Base-by-base conservation (phyloP, 2,113 vertebrate species). In the Labeo catla region DNA sequence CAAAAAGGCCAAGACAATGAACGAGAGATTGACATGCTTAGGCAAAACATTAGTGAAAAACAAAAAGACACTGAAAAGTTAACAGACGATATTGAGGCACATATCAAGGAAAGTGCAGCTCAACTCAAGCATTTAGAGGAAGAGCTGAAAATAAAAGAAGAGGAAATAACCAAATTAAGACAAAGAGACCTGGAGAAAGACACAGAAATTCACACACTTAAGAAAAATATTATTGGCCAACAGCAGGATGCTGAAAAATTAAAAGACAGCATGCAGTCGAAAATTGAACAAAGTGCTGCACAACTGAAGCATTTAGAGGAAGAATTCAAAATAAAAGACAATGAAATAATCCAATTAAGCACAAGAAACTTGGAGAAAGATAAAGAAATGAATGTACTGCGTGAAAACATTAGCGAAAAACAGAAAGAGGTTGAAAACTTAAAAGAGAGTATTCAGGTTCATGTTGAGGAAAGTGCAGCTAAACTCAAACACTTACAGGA, bases 341-440 rank as follows among this genome's bases (percentile, higher is more conserved):
- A 39, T 23, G 54, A 86, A 54, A 57, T 74, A 21, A 43, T 21
- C 34, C 43, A 49, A n/a, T 47, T 86, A 78, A 63, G 43, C 34
- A 4, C 57, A 47, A 76, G 52, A 21, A 54, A 77, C 2, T 23
- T 49, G 39, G 57, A 77, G 16, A 85, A 85, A 65, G 59, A 76
- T 34, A 89, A 73, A 59, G 92, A 94, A 73, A 45, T 92, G 2
- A 0, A 39, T 63, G 84, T 74, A 0, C 80, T 95, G 81, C 91
- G 59, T 81, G 88, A 90, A n/a, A 89, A 77, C 0, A 89, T 93
- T 2, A 89, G 90, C 70, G 90, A 90, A 43, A 92, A 92, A 0
- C 92, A 90, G 52, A 84, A 87, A 3, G 91, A 92, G 73, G 88
- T 94, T 84, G 93, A 92, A 61, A 87, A 89, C 21, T 81, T 94